A percentile compares a stretch with the other conserved stretches of the same genome.
Evolutionary conservation across 2,797 vertebrate species (phyloP).

Genomic region (Pseudochirops corinnae): DNA sequence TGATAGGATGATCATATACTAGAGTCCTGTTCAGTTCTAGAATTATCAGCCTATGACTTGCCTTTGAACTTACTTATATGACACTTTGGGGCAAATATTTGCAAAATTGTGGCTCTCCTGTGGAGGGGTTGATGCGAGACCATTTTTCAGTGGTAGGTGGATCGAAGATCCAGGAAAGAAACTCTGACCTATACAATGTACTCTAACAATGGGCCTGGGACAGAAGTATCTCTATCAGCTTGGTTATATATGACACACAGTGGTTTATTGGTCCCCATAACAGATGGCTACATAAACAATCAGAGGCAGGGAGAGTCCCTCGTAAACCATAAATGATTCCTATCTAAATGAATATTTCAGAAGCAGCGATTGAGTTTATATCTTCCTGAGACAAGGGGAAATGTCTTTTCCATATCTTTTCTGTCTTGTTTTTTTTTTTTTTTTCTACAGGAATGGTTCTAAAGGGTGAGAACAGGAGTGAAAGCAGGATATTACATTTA

Average conservation of each 20-base stretch:
- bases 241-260: not conserved
- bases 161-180: not conserved
- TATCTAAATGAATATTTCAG: conserved; percentile 27
- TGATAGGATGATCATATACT: not conserved
- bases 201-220: not conserved
- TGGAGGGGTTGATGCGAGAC: not conserved
- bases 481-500: too few species aligned
- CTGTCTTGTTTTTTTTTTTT: not conserved
- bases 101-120: not conserved
- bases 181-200: not conserved
- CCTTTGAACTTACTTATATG: not conserved
- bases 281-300: not conserved
- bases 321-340: conserved; percentile 16
- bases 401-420: fast-evolving
- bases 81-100: not conserved
- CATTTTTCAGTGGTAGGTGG: too few species aligned
- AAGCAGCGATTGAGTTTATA: not conserved
- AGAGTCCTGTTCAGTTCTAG: not conserved
- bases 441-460: not conserved
- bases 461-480: not conserved
- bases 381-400: not conserved
- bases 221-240: not conserved
- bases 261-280: not conserved
- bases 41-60: not conserved
- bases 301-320: not conserved